A percentile compares a stretch with the other conserved stretches of the same genome.
Conservation (phyloP, 2,888 invertebrate species). For the Pteria penguin region DNA sequence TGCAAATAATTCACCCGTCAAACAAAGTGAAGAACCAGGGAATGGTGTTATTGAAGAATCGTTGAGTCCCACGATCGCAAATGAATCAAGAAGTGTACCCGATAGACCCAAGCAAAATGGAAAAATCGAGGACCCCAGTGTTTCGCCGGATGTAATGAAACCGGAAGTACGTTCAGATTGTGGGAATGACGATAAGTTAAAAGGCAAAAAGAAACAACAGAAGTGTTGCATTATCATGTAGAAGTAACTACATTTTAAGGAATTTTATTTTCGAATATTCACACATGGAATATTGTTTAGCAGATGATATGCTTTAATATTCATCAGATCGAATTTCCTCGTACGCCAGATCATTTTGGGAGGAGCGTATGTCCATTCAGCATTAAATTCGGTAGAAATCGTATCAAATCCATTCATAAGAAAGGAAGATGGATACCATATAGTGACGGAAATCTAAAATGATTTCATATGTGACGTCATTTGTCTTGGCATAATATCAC, state of each 20-base stretch:
- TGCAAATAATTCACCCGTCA: slow-evolving; percentile 21
- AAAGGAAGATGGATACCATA: no score
- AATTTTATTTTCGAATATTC: background rate
- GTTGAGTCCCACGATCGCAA: slow-evolving; percentile 45
- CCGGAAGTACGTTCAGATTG: slow-evolving; percentile 46
- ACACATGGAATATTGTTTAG: no score
- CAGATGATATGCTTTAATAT: no score
- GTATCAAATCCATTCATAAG: no score
- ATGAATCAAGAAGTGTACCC: slow-evolving; percentile 41
- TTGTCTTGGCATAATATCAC: no score
- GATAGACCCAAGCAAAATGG: slow-evolving; percentile 59
- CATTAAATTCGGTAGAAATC: no score
- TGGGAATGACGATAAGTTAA: slow-evolving; percentile 42
- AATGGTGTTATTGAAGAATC: slow-evolving; percentile 47
- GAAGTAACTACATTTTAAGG: slow-evolving; percentile 22
- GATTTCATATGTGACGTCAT: no score
- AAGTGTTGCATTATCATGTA: slow-evolving; percentile 70
- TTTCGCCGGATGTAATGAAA: slow-evolving; percentile 59
- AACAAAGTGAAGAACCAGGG: slow-evolving; percentile 25
- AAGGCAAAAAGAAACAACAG: slow-evolving; percentile 70
- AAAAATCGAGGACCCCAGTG: slow-evolving; percentile 58
- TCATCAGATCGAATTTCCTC: no score
- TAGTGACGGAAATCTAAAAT: no score
- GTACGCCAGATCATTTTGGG: no score
- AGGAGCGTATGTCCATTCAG: no score